A percentile compares a stretch with the other conserved stretches of the same genome.
These are phyloP conservation scores for Pyrrhia umbra DNA, from an alignment of 2,888 invertebrate species.

Conservation along the genomic window DNA sequence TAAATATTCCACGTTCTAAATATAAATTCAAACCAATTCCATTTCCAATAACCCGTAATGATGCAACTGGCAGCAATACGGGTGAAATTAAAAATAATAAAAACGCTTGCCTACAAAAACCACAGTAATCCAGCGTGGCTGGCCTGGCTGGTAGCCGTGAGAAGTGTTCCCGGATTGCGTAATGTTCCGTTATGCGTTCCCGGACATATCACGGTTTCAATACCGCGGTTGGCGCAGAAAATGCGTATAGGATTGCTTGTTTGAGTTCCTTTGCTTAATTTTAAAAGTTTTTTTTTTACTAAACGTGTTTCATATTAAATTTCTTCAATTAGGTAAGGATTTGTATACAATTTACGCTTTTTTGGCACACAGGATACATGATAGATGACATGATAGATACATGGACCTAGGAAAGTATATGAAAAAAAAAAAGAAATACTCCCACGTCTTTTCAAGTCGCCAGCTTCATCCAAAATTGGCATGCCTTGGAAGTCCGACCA, in stretches of 20 bases:
- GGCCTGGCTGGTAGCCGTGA: constrained; percentile 45
- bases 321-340: too few species aligned
- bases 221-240: constrained; percentile 46
- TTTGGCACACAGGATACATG: too few species aligned
- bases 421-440: not conserved
- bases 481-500: constrained; percentile 19
- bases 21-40: constrained; percentile 47
- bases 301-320: too few species aligned
- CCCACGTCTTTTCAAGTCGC: not conserved
- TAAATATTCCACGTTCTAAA: constrained; percentile 37
- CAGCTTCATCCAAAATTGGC: constrained; percentile 24
- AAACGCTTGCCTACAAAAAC: constrained; percentile 46
- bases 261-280: not conserved
- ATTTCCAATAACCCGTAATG: constrained; percentile 38
- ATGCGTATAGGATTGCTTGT: constrained; percentile 1
- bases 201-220: constrained; percentile 60
- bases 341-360: too few species aligned
- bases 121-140: constrained; percentile 47
- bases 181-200: constrained; percentile 57
- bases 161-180: constrained; percentile 45
- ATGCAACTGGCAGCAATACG: constrained; percentile 41
- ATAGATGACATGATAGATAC: too few species aligned
- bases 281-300: too few species aligned
- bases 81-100: constrained; percentile 53
- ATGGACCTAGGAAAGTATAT: too few species aligned